Evolutionary conservation across 2,113 vertebrate species (phyloP).

Genomic region (Butorides virescens): DNA sequence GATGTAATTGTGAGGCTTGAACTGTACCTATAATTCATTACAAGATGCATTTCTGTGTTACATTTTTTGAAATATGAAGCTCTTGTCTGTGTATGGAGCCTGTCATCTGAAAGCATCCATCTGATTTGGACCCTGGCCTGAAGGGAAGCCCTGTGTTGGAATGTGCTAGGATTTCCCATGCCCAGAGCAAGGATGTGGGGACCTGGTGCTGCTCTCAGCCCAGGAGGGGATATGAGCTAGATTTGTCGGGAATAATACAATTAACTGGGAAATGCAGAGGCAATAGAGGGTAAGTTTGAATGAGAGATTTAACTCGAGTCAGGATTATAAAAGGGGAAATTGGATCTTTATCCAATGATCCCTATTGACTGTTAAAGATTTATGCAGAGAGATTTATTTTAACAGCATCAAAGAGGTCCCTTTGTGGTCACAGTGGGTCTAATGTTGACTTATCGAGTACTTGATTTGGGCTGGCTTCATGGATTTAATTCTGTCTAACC

Average conservation of each 20-base stretch:
- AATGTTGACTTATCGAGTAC: neutral
- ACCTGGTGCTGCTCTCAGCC: neutral
- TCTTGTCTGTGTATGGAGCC: neutral
- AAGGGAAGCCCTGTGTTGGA: neutral
- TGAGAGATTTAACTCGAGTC: neutral
- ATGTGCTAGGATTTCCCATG: rapidly evolving
- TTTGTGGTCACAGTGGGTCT: neutral
- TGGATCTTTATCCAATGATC: neutral
- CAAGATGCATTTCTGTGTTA: neutral
- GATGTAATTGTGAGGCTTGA: neutral
- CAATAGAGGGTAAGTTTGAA: neutral
- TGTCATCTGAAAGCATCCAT: neutral
- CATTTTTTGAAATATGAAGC: neutral
- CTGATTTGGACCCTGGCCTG: no score
- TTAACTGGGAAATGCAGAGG: neutral
- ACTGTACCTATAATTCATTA: neutral
- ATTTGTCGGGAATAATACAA: neutral
- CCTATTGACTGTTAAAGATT: neutral
- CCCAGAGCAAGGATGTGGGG: neutral
- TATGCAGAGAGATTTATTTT: neutral
- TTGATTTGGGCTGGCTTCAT: neutral
- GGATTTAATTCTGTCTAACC: neutral
- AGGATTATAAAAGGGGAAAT: neutral
- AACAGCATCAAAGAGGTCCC: neutral
- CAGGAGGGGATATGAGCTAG: neutral